Percentiles rank a stretch among this genome's conserved stretches.
These are phyloP conservation scores for Caranx ignobilis DNA, from an alignment of 2,113 vertebrate species.

Conservation along the genomic window DNA sequence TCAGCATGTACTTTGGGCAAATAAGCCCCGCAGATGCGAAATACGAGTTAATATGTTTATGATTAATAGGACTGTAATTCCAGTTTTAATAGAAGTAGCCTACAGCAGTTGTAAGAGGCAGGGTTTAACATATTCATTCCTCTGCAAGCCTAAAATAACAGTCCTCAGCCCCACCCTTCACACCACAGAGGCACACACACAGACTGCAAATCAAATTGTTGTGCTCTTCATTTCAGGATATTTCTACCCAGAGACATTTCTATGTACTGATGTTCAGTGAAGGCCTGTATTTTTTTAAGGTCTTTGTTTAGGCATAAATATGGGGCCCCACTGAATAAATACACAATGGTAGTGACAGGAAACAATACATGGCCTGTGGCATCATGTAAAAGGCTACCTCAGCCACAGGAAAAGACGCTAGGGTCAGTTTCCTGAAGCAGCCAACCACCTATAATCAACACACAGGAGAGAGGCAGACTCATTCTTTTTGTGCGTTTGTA, in stretches of 20 bases:
- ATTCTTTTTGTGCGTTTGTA: slow-evolving; percentile 30
- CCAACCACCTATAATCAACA: slow-evolving; percentile 53
- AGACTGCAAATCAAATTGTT: not conserved
- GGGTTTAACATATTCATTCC: not conserved
- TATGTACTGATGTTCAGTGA: not conserved
- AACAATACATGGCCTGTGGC: slow-evolving; percentile 51
- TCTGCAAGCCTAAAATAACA: not conserved
- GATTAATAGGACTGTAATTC: not conserved
- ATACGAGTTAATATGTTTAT: not conserved
- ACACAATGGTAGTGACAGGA: slow-evolving; percentile 41
- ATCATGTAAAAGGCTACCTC: slow-evolving; percentile 27
- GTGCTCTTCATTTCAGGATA: slow-evolving; percentile 11
- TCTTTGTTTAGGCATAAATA: slow-evolving; percentile 34
- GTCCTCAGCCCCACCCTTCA: no score
- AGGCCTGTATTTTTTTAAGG: slow-evolving; percentile 18
- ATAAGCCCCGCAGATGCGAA: not conserved
- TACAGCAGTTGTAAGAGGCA: not conserved
- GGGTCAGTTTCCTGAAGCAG: slow-evolving; percentile 44
- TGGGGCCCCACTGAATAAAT: slow-evolving; percentile 7
- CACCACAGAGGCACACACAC: not conserved
- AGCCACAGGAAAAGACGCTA: slow-evolving; percentile 13
- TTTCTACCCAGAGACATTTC: slow-evolving; percentile 7
- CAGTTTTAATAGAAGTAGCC: not conserved
- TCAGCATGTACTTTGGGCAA: not conserved
- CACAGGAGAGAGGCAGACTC: slow-evolving; percentile 36